Evolutionary conservation across 2,888 invertebrate species (phyloP), one percentile per base, ranked within the genome.

Genomic region (Heliconius sara): DNA sequence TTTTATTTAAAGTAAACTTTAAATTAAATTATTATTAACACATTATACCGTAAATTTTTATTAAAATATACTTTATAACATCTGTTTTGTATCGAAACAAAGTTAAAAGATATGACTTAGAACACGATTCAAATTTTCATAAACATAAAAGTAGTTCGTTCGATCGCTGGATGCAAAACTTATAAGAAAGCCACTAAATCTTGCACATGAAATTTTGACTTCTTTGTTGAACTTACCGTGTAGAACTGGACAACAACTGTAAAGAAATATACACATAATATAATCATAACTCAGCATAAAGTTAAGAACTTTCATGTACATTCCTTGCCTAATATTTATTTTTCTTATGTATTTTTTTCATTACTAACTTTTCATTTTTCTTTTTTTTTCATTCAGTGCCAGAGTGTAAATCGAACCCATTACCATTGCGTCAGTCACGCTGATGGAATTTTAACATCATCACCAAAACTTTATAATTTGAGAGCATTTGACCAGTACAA

Each of bases 171-270:
- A 47, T 43, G 27, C 65, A 65, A 75, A 52, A 73, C 73, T 74
- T 57, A 22, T 66, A 78, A 52, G 52, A 52, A 30, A 77, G 63
- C 47, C 43, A 73, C 39, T 78, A 78, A 74, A 73, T 78, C 66
- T 67, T 73, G 52, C 19, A 74, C 73, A 2, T 60, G 67, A 78
- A 74, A 67, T 74, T 73, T 67, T 66, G 47, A 47, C 65, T 75
- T 67, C 52, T 57, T 57, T 73, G 73, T 76, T 67, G 22, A 67
- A 76, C 52, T 76, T 76, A 27, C n/a, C 16, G 67, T 34, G 67
- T 52, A 47, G 34, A 67, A 63, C 43, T n/a, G 47, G 43, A 22
- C 47, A 75, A 75, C 47, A 27, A 43, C 39, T 43, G 25, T 30
- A 27, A 30, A n/a, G 22, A 34, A 76, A 47, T 47, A 47, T 47